Conservation (phyloP, 2,797 vertebrate species). For the Scyliorhinus canicula region DNA sequence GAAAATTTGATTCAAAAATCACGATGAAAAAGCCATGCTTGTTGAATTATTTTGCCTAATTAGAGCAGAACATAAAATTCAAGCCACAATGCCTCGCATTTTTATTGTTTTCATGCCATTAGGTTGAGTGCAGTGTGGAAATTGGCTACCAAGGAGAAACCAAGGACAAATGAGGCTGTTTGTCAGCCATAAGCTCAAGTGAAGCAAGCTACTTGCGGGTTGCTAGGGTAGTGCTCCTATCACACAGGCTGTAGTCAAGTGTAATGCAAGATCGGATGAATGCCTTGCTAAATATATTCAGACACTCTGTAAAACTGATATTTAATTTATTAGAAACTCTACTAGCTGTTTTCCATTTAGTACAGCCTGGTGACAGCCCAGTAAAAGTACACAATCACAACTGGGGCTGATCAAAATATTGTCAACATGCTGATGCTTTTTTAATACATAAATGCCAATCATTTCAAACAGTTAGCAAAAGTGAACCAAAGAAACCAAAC, state of each 20-base stretch:
- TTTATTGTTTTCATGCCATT: slow-evolving; percentile 21
- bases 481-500: not conserved
- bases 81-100: not conserved
- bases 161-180: slow-evolving; percentile 21
- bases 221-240: slow-evolving; percentile 8
- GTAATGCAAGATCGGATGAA: not conserved
- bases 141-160: slow-evolving; percentile 27
- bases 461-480: not conserved
- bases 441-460: slow-evolving; percentile 15
- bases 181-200: slow-evolving; percentile 28
- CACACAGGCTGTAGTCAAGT: slow-evolving; percentile 17
- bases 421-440: not conserved
- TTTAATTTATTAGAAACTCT: not conserved
- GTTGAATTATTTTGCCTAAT: slow-evolving; percentile 24
- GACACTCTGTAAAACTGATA: not conserved
- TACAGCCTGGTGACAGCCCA: not conserved
- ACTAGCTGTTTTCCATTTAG: slow-evolving; percentile 5
- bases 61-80: not conserved
- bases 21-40: not conserved
- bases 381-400: not conserved
- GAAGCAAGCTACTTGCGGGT: slow-evolving; percentile 25
- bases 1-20: not conserved
- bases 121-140: not conserved
- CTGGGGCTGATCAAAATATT: not conserved
- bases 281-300: not conserved